These are phyloP conservation scores for Athalia rosae DNA, from an alignment of 2,888 invertebrate genomes.

Conservation along the genomic window DNA sequence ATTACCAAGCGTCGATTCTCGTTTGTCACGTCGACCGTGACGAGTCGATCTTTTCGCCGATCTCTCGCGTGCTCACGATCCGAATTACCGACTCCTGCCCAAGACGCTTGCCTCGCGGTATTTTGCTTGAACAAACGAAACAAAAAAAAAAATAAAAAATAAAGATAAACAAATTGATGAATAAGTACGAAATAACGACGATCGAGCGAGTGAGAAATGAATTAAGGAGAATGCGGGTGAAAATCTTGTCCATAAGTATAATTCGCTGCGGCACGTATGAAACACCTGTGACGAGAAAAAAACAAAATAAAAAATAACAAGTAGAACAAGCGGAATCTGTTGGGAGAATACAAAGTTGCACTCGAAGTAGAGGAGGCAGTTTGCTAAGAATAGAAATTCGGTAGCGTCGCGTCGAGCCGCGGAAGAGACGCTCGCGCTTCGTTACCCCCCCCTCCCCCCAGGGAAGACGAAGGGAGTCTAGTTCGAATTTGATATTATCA, in stretches of 20 bases:
- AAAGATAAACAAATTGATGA: no score
- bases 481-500: constrained; percentile 22
- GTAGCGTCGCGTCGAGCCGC: neutral
- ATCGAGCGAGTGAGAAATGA: neutral
- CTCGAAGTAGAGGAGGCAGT: neutral
- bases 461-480: constrained; percentile 1
- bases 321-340: neutral
- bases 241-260: constrained; percentile 20
- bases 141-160: neutral
- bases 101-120: neutral
- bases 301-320: neutral
- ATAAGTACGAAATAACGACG: no score
- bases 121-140: neutral
- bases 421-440: neutral
- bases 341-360: constrained; percentile 27
- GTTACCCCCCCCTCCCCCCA: constrained; percentile 21
- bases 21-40: constrained; percentile 39
- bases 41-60: constrained; percentile 36
- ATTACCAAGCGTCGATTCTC: constrained; percentile 38
- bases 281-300: constrained; percentile 8
- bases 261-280: neutral
- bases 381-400: constrained; percentile 29
- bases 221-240: neutral
- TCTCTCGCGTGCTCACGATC: constrained; percentile 38
- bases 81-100: neutral